phyloP scores from a whole-genome alignment of 2,797 vertebrate genomes.

The Sebastiscus albofasciatus region DNA sequence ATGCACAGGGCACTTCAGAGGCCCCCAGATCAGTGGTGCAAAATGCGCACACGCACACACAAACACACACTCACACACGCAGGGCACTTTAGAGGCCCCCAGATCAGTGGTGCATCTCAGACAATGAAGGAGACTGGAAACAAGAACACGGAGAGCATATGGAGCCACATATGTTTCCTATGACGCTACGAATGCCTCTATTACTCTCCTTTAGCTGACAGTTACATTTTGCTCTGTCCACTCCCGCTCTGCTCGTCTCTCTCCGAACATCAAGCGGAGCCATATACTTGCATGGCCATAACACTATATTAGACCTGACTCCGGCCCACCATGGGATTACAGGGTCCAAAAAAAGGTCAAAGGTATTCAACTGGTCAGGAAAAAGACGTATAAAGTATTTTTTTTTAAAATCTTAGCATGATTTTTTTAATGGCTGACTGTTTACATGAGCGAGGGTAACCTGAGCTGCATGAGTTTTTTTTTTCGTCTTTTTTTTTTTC shows the following conservation, averaged over 20 bases:
- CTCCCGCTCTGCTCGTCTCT: conserved; percentile 63
- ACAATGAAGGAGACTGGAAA: conserved; percentile 77
- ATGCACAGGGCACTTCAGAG: conserved; percentile 61
- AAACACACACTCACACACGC: conserved; percentile 11
- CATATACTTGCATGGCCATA: conserved; percentile 67
- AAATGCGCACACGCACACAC: conserved; percentile 38
- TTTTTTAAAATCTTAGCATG: conserved; percentile 64
- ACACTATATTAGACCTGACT: conserved; percentile 76
- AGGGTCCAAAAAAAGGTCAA: conserved; percentile 72
- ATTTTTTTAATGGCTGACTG: conserved; percentile 80
- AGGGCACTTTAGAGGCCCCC: conserved; percentile 77
- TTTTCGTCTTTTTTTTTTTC: conserved; percentile 43
- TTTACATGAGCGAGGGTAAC: conserved; percentile 81
- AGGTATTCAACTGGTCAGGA: conserved; percentile 69
- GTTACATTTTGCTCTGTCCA: conserved; percentile 78
- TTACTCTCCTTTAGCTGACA: conserved; percentile 83
- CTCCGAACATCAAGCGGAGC: conserved; percentile 68
- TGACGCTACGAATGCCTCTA: conserved; percentile 81
- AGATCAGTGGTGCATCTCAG: conserved; percentile 79
- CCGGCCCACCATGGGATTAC: conserved; percentile 60
- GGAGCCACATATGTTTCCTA: conserved; percentile 85
- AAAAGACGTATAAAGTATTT: conserved; percentile 34
- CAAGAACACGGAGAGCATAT: conserved; percentile 79
- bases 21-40: conserved; percentile 64
- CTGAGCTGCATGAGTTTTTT: conserved; percentile 76